Evolutionary conservation across 2,888 invertebrate species (phyloP), one percentile per base, ranked within the genome.

Genomic region (Diploptera punctata): DNA sequence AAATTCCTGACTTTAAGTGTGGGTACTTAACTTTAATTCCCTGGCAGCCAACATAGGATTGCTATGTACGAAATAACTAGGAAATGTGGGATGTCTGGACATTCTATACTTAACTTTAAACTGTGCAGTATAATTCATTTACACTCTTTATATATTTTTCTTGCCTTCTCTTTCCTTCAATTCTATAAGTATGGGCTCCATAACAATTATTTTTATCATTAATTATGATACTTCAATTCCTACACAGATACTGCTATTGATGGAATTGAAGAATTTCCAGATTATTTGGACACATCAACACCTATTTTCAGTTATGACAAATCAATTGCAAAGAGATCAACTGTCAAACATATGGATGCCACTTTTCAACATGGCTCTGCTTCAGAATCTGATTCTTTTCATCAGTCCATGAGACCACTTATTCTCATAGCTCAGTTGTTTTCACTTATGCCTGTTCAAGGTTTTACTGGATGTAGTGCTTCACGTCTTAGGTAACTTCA

Each of bases 311-410:
- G 3, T 13, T 47, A 47, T 47, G 18, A 47, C n/a, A 47, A 47
- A n/a, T 7, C 7, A n/a, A 3, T n/a, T n/a, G 47, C 10, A 47
- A n/a, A 47, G 18, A 13, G 3, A 47, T 13, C 47, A n/a, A 7
- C n/a, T 47, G n/a, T n/a, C 7, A n/a, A n/a, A 13, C 47, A 47
- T 7, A n/a, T 47, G 13, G 13, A 38, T n/a, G n/a, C n/a, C n/a
- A n/a, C n/a, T 9, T 38, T 38, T 38, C 38, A 38, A 38, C 38
- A 5, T 38, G 47, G n/a, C 18, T 13, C 47, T 47, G 47, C 3
- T n/a, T 13, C 47, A 47, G 47, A 47, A n/a, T 47, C 47, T n/a
- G 47, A 47, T 47, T 47, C 47, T n/a, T 47, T 47, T n/a, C 47
- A 47, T n/a, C 7, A 47, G 3, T 7, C 47, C 7, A 47, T 47